Evolutionary conservation across 37 sponge, comb jelly and placozoan genomes (phyloP).

Genomic region (Beroe ovata): DNA sequence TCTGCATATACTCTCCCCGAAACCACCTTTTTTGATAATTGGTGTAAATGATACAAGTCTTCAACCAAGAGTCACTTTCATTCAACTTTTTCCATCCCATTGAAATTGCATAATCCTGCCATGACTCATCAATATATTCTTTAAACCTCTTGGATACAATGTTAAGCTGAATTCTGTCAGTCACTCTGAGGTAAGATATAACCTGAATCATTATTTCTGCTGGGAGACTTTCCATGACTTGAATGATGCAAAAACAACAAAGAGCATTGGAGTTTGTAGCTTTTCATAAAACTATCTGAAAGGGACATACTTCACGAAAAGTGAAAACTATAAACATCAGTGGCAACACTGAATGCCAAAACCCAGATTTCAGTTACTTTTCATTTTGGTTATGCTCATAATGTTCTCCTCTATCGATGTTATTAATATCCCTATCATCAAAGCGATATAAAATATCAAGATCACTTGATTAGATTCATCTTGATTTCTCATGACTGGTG

Average conservation of each 20-base stretch:
- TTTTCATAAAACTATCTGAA: not conserved
- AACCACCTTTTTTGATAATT: constrained; percentile 14
- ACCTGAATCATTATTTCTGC: not conserved
- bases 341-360: too few relatives aligned
- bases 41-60: not conserved
- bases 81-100: constrained; percentile 37
- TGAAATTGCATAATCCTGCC: constrained; percentile 56
- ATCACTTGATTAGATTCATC: too few relatives aligned
- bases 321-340: too few relatives aligned
- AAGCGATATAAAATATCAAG: too few relatives aligned
- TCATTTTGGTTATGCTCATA: too few relatives aligned
- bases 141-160: not conserved
- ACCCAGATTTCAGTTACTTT: too few relatives aligned
- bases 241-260: not conserved
- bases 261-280: not conserved
- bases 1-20: not conserved
- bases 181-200: not conserved
- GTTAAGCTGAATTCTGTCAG: constrained; percentile 1
- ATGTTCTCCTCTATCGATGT: too few relatives aligned
- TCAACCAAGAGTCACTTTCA: constrained; percentile 1
- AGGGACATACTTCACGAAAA: too few relatives aligned
- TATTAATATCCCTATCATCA: too few relatives aligned
- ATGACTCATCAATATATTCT: not conserved
- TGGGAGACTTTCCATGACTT: not conserved
- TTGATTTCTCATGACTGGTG: too few relatives aligned